phyloP scores from a whole-genome alignment of 2,888 invertebrate species.

The Tipula confusa region DNA sequence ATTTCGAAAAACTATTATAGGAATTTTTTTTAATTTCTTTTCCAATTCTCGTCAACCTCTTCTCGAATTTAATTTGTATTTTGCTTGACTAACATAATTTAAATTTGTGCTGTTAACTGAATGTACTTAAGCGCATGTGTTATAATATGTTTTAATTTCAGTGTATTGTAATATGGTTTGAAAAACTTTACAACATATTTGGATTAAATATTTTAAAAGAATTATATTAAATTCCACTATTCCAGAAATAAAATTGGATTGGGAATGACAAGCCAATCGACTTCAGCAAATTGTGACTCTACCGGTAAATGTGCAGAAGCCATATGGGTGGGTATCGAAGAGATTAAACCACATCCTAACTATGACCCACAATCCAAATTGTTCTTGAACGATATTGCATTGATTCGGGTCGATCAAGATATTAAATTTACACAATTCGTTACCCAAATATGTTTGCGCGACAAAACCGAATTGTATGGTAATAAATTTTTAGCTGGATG shows the following conservation, averaged over 20 bases:
- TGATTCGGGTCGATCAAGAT: constrained; percentile 57
- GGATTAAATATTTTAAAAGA: no score
- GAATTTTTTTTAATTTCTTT: no score
- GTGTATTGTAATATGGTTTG: no score
- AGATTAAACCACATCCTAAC: constrained; percentile 59
- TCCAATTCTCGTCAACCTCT: no score
- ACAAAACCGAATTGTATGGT: constrained; percentile 41
- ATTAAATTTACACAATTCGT: constrained; percentile 56
- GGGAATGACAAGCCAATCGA: constrained; percentile 36
- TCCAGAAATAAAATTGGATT: constrained; percentile 42
- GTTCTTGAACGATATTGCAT: constrained; percentile 66
- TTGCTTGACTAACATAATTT: no score
- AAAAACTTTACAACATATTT: no score
- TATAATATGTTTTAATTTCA: no score
- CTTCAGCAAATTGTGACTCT: neutral
- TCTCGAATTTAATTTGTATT: no score
- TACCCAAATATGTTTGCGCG: constrained; percentile 59
- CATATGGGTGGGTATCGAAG: constrained; percentile 58
- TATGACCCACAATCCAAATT: constrained; percentile 56
- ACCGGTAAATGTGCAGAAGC: constrained; percentile 56
- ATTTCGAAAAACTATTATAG: neutral
- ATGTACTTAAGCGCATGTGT: no score
- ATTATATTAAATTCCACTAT: no score
- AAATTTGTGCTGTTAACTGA: no score
- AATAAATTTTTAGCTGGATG: constrained; percentile 59